Evolutionary conservation across 2,113 vertebrate genomes (phyloP).

Genomic region (Indri indri): DNA sequence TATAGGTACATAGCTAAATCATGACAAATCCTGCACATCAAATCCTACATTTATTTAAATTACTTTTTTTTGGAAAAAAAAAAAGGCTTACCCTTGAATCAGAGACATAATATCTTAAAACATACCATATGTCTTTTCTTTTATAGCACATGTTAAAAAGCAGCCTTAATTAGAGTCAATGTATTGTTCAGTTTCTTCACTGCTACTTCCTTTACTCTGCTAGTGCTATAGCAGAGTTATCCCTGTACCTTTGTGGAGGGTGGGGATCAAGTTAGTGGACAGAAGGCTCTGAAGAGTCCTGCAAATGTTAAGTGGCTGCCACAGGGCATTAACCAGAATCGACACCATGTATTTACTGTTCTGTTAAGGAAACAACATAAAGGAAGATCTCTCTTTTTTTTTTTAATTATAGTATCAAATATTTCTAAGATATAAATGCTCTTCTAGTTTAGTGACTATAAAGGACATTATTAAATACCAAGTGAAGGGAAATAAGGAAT

Average conservation of each 20-base stretch:
- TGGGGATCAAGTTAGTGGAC: background rate
- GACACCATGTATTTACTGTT: background rate
- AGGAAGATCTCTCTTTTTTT: background rate
- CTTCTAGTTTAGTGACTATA: background rate
- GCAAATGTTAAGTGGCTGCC: background rate
- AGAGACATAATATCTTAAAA: constrained; percentile 66
- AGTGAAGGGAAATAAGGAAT: background rate
- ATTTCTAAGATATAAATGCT: background rate
- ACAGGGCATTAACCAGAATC: background rate
- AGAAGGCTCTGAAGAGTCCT: background rate
- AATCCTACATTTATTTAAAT: constrained; percentile 36
- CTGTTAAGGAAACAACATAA: background rate
- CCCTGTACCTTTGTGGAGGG: background rate
- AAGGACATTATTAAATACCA: background rate
- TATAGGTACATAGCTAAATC: constrained; percentile 73
- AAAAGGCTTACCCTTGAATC: constrained; percentile 53
- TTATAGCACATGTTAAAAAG: constrained; percentile 53
- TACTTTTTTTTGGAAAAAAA: background rate
- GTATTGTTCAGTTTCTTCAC: constrained; percentile 17
- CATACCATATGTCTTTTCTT: constrained; percentile 47
- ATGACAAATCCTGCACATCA: constrained; percentile 57
- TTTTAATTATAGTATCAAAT: background rate
- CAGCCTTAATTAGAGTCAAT: constrained; percentile 45
- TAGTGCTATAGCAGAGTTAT: background rate
- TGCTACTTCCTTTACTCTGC: background rate